Base-by-base conservation (phyloP, 2,888 invertebrate species). In the Drosophila rubida region DNA sequence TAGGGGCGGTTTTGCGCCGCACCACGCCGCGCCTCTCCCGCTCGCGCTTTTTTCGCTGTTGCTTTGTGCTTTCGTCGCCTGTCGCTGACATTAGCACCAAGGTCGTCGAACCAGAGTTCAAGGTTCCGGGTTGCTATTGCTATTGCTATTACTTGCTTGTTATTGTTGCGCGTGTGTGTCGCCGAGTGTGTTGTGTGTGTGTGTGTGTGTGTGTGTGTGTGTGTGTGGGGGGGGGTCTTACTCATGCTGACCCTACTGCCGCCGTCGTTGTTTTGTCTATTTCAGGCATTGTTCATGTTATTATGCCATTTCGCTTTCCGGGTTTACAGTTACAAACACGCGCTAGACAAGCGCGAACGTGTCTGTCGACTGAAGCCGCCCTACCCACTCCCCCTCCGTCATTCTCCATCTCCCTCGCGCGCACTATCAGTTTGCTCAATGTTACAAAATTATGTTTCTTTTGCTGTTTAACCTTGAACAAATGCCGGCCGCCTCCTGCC, bases 61-160 rank as follows among this genome's bases (percentile, higher is more conserved):
- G 62, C 51, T 64, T 49, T 66, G 69, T 66, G 81, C 80, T 87
- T 81, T 82, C 68, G 62, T 76, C 67, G 83, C 72, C 78, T 74
- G 70, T 75, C 60, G 69, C 76, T 90, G 90, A 89, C 89, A 90
- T 89, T 89, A 87, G 83, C 83, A 70, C 88, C 92, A 92, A 92
- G 92, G 91, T 91, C 91, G 91, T 90, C 91, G 91, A 91, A 90
- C 90, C 83, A 90, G 90, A 91, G 92, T 92, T 92, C 92, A 92
- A 92, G 91, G 92, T 89, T 90, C 76, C 59, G 69, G 39, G 27
- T 66, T 49, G 25, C 55, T 37, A 27, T 53, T 46, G 19, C 16
- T 14, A 42, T 35, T n/a, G 32, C 59, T 59, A 9, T 25, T 53
- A 32, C 23, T 44, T 37, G 25, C 41, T 48, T 41, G 51, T 25